Evolutionary conservation across 2,797 vertebrate species (phyloP).

Genomic region (Megalops cyprinoides): DNA sequence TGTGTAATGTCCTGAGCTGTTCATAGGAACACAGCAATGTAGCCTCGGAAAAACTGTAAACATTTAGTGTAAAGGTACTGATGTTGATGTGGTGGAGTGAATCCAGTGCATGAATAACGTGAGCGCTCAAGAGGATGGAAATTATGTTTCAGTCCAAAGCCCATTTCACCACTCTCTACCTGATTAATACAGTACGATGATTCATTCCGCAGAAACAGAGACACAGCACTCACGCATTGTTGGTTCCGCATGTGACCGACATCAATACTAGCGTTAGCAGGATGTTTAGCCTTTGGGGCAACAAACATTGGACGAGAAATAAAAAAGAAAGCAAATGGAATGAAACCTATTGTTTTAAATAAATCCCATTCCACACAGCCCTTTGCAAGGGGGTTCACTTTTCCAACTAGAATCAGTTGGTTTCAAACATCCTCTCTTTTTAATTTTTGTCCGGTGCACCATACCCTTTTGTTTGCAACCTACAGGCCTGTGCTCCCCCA

Average conservation of each 20-base stretch:
- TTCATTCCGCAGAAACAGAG: conserved; percentile 6
- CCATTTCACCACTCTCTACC: background rate
- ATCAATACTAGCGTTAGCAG: conserved; percentile 16
- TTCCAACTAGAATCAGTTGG: background rate
- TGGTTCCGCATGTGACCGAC: conserved; percentile 21
- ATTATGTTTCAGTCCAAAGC: background rate
- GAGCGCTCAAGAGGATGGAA: background rate
- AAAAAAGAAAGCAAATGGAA: conserved; percentile 5
- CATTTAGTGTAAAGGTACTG: background rate
- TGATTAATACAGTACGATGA: conserved; percentile 14
- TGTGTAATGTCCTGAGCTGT: background rate
- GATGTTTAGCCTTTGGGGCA: conserved; percentile 7
- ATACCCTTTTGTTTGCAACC: background rate
- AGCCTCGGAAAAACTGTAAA: background rate
- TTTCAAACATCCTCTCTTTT: background rate
- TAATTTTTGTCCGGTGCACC: background rate
- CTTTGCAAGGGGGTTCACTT: background rate
- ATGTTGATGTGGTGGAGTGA: background rate
- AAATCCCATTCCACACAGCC: background rate
- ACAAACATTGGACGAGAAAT: background rate
- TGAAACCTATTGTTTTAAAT: conserved; percentile 16
- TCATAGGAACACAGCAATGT: background rate
- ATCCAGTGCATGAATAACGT: background rate
- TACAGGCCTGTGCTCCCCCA: background rate
- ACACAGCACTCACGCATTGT: background rate